Evolutionary conservation across 2,113 vertebrate species (phyloP).

Genomic region (Calypte anna): DNA sequence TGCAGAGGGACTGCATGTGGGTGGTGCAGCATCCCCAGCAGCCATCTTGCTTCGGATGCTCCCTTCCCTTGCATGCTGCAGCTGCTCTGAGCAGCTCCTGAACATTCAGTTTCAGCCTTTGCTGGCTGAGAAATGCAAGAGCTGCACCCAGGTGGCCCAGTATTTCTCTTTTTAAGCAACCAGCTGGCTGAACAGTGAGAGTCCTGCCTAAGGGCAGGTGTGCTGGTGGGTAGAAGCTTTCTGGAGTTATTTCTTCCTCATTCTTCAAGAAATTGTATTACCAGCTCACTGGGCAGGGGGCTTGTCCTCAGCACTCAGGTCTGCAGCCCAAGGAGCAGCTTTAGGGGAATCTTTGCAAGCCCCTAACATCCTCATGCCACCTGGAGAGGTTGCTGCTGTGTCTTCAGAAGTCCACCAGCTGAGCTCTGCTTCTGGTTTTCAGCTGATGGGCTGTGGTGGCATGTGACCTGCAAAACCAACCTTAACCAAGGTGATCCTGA

Average conservation of each 20-base stretch:
- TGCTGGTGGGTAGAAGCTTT: background rate
- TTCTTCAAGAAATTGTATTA: background rate
- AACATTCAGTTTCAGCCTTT: background rate
- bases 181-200: background rate
- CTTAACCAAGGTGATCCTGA: background rate
- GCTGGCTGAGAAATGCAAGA: accelerated
- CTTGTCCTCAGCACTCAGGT: background rate
- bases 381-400: background rate
- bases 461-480: background rate
- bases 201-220: background rate
- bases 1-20: background rate
- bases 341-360: background rate
- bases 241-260: background rate
- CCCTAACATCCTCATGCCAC: background rate
- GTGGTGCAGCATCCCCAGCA: background rate
- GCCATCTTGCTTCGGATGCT: background rate
- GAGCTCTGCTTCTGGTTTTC: background rate
- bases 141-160: background rate
- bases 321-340: background rate
- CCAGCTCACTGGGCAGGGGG: background rate
- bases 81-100: background rate
- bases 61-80: background rate
- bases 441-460: background rate
- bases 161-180: background rate
- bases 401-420: background rate